These are phyloP conservation scores for Muschampia plurimacula DNA, from an alignment of 2,888 invertebrate species.

Conservation along the genomic window DNA sequence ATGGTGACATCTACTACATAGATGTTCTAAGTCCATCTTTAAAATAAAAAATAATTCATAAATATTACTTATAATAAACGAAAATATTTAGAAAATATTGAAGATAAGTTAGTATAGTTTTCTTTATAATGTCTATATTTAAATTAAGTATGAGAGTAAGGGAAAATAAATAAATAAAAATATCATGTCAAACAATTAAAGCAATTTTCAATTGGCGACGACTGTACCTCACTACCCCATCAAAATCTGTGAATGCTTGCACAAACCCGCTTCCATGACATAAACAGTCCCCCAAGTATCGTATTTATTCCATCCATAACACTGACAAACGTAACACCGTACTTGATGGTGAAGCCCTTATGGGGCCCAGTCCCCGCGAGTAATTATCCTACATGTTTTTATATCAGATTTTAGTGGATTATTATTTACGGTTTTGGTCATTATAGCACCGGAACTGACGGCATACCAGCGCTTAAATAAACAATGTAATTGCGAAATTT, in stretches of 20 bases:
- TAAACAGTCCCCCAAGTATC: constrained; percentile 78
- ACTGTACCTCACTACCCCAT: constrained; percentile 78
- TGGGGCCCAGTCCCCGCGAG: constrained; percentile 75
- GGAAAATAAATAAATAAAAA: too few relatives aligned
- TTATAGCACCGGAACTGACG: constrained; percentile 55
- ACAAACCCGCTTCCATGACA: constrained; percentile 86
- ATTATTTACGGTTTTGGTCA: constrained; percentile 79
- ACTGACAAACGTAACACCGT: constrained; percentile 54
- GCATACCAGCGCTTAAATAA: constrained; percentile 29
- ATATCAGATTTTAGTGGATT: constrained; percentile 81
- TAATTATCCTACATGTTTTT: constrained; percentile 85
- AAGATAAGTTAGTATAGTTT: too few relatives aligned
- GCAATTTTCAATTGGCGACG: constrained; percentile 48
- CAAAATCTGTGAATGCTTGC: constrained; percentile 86
- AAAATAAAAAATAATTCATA: too few relatives aligned
- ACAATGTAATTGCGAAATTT: constrained; percentile 14
- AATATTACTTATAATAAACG: too few relatives aligned
- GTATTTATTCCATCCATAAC: constrained; percentile 61
- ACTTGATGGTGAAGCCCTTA: constrained; percentile 70
- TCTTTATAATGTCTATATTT: too few relatives aligned
- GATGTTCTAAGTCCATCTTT: too few relatives aligned
- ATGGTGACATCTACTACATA: too few relatives aligned
- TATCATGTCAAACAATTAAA: background rate
- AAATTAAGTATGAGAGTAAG: too few relatives aligned
- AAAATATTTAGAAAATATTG: too few relatives aligned